Percentiles rank a stretch among this genome's conserved stretches.
These are phyloP conservation scores for Agrochola macilenta DNA, from an alignment of 2,888 invertebrate species.

Conservation along the genomic window DNA sequence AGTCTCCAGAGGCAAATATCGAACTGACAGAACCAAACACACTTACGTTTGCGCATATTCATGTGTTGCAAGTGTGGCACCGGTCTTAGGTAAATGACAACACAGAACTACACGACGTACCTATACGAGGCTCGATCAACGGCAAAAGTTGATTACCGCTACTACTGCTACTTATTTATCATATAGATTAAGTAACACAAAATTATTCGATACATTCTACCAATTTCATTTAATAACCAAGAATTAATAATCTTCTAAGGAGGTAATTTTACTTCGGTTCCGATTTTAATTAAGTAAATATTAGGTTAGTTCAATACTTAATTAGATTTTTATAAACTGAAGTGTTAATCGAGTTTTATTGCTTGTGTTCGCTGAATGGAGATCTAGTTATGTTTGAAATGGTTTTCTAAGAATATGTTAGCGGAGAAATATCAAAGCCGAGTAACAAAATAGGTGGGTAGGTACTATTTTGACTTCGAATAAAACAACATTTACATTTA, in stretches of 20 bases:
- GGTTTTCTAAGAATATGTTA: slow-evolving; percentile 5
- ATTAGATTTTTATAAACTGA: not conserved
- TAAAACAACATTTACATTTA: slow-evolving; percentile 15
- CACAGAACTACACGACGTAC: not conserved
- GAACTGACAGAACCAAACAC: slow-evolving; percentile 63
- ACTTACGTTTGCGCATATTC: slow-evolving; percentile 56
- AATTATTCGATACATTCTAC: not conserved
- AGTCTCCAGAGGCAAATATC: slow-evolving; percentile 62
- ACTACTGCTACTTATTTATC: not conserved
- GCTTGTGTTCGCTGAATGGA: not conserved
- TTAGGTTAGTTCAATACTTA: too few relatives aligned
- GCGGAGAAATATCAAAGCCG: not conserved
- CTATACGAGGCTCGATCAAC: not conserved
- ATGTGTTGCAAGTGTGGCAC: slow-evolving; percentile 28
- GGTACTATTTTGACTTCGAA: not conserved
- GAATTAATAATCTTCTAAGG: not conserved
- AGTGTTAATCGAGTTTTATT: not conserved
- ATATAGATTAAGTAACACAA: not conserved
- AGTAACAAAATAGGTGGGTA: not conserved
- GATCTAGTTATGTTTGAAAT: not conserved
- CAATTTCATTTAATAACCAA: not conserved
- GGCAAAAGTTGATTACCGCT: not conserved
- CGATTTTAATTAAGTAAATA: too few relatives aligned
- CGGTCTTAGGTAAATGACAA: slow-evolving; percentile 29
- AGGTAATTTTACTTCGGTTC: not conserved